phyloP scores from a whole-genome alignment of 2,113 vertebrate genomes.

The Pavo muticus region DNA sequence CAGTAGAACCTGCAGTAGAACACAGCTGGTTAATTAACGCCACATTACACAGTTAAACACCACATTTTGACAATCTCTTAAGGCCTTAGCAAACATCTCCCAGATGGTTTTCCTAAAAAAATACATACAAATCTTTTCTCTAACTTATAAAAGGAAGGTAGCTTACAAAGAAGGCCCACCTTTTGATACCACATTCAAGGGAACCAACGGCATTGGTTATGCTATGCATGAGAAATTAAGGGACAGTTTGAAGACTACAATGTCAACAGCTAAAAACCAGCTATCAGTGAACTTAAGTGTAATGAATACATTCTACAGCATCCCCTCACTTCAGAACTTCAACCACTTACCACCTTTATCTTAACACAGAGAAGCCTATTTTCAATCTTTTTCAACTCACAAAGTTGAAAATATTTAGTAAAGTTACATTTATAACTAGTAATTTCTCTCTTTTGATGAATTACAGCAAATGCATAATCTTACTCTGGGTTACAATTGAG shows the following conservation, averaged over 20 bases:
- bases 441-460: not conserved
- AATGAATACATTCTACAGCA: not conserved
- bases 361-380: not conserved
- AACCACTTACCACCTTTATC: not conserved
- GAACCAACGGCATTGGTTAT: not conserved
- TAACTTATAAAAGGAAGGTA: not conserved
- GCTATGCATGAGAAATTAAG: not conserved
- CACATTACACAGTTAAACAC: not conserved
- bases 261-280: not conserved
- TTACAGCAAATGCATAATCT: conserved; percentile 53
- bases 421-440: not conserved
- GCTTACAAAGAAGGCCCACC: not conserved
- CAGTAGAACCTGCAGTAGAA: no score
- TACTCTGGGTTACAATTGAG: conserved; percentile 97
- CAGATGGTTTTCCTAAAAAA: not conserved
- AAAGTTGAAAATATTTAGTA: not conserved
- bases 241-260: not conserved
- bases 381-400: not conserved
- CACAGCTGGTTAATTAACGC: not conserved
- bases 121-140: not conserved
- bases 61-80: not conserved
- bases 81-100: not conserved
- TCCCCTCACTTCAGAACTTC: not conserved
- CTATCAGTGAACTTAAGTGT: not conserved
- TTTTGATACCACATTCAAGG: no score